Percentiles rank a stretch among this genome's conserved stretches.
Conservation (phyloP, 2,888 invertebrate species). For the Tenthredo mesomela region DNA sequence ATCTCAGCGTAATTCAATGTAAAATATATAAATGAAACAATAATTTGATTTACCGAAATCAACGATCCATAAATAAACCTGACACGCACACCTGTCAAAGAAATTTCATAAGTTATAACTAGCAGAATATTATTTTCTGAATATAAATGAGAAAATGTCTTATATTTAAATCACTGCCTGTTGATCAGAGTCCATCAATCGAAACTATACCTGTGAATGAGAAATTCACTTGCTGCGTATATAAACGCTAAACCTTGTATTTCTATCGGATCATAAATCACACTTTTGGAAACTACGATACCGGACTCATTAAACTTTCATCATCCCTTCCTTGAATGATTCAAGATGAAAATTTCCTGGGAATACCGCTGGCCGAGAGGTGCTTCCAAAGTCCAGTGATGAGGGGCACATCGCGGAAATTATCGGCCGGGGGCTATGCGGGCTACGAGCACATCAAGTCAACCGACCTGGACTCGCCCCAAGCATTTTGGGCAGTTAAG, state of each 20-base stretch:
- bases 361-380: conserved; percentile 63
- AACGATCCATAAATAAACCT: neutral
- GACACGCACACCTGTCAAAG: neutral
- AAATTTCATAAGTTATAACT: neutral
- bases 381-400: conserved; percentile 74
- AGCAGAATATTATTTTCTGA: neutral
- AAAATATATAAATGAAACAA: neutral
- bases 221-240: neutral
- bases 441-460: conserved; percentile 74
- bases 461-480: conserved; percentile 71
- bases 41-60: neutral
- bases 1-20: neutral
- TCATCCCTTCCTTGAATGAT: neutral
- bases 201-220: neutral
- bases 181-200: neutral
- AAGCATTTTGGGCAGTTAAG: conserved; percentile 71
- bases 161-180: conserved; percentile 6
- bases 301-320: neutral
- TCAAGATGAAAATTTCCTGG: conserved; percentile 42
- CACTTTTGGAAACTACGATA: neutral
- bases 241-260: neutral
- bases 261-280: neutral
- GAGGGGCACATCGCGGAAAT: conserved; percentile 72
- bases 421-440: conserved; percentile 70
- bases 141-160: neutral